Percentiles rank a stretch among this genome's conserved stretches.
phyloP scores from a whole-genome alignment of 2,797 vertebrate genomes.

The Pseudochirops cupreus region DNA sequence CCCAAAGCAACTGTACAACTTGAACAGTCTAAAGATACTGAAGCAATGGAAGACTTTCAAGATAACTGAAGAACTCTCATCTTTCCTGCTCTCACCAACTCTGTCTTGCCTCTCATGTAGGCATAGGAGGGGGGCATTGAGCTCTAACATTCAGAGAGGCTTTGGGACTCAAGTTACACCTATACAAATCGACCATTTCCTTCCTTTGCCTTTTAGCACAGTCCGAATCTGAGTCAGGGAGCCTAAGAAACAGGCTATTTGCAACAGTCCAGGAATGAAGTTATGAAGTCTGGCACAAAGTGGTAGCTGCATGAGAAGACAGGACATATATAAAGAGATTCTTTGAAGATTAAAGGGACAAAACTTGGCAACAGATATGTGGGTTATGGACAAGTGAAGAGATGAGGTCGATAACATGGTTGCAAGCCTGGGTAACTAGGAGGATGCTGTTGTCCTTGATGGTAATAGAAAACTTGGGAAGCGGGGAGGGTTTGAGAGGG shows the following conservation, averaged over 20 bases:
- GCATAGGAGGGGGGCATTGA: background rate
- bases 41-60: background rate
- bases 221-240: background rate
- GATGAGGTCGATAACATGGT: background rate
- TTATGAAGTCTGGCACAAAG: background rate
- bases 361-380: background rate
- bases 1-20: background rate
- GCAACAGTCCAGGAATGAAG: background rate
- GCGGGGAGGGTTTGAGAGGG: background rate
- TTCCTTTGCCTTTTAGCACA: background rate
- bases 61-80: background rate
- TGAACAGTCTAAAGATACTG: background rate
- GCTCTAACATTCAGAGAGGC: background rate
- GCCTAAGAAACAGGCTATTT: background rate
- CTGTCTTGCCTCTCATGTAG: background rate
- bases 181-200: background rate
- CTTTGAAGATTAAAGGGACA: background rate
- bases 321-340: background rate
- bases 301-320: background rate
- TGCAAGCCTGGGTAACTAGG: background rate
- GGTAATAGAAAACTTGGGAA: background rate
- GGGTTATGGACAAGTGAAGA: background rate
- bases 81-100: background rate
- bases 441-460: background rate
- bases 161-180: background rate